A percentile compares a stretch with the other conserved stretches of the same genome.
These are phyloP conservation scores for Pseudoatta argentina DNA, from an alignment of 1,140 invertebrate genomes.

Conservation along the genomic window DNA sequence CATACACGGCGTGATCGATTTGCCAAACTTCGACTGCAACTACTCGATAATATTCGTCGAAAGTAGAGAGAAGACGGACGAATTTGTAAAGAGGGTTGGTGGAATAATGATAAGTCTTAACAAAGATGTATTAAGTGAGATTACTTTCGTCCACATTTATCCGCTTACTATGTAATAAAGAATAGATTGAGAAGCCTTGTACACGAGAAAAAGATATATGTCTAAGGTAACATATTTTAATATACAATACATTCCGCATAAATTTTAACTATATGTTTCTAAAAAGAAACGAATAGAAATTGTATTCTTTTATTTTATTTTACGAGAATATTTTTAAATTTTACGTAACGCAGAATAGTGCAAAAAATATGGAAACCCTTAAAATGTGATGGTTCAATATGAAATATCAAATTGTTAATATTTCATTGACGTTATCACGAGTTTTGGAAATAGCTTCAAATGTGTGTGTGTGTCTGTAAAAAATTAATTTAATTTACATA, in stretches of 20 bases:
- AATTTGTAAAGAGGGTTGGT: neutral
- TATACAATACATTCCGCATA: neutral
- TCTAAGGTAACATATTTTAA: neutral
- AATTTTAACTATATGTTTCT: neutral
- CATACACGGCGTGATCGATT: slow-evolving; percentile 9
- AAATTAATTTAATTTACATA: slow-evolving; percentile 6
- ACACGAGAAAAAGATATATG: neutral
- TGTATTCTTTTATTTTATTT: neutral
- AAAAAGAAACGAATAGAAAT: neutral
- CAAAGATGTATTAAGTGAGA: slow-evolving; percentile 7
- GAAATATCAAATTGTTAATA: neutral
- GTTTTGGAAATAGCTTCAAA: neutral
- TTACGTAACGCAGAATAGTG: neutral
- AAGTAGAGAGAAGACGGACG: slow-evolving; percentile 25
- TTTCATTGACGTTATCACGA: slow-evolving; percentile 13
- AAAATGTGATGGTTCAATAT: neutral
- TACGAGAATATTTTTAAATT: neutral
- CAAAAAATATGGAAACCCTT: slow-evolving; percentile 1
- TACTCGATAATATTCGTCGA: slow-evolving; percentile 35
- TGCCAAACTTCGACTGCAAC: slow-evolving; percentile 28
- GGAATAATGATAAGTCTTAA: slow-evolving; percentile 3
- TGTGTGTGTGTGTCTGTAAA: neutral
- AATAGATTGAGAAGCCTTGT: neutral
- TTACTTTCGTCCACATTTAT: slow-evolving; percentile 20
- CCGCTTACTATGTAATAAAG: neutral